Evolutionary conservation across 2,113 vertebrate species (phyloP), one percentile per base, ranked within the genome.

Genomic region (Zeus faber): DNA sequence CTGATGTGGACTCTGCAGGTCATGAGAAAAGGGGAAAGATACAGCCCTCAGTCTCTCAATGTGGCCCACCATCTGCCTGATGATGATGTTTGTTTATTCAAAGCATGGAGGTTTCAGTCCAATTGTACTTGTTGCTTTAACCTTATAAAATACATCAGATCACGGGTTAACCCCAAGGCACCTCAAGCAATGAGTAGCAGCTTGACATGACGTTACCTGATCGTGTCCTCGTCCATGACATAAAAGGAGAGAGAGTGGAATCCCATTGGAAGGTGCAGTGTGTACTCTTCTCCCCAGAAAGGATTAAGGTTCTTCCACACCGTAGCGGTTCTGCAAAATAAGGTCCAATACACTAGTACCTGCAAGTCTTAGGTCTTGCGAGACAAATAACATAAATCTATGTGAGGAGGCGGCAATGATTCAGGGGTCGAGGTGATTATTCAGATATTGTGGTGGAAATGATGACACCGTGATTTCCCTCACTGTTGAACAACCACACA

Each of bases 221-320:
- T 91, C 0, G 91, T 92, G 74, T 97, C 94, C 64, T 98, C 91
- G 6, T 97, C 94, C 88, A 98, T 92, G 68, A 98, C 88, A 0
- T 92, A 95, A 73, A 97, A 76, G 2, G 92, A 74, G 37, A 98
- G 88, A 0, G 81, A 87, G 64, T 82, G 91, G 83, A 97, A 97
- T 3, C 92, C 91, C 23, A 70, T 84, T 0, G 93, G 92, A 54
- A 97, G 89, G 66, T 92, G 89, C 53, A 98, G 80, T 0, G 90
- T 95, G 80, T 91, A 94, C 62, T 97, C 95, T 56, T 97, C 94
- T 0, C 93, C 94, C 93, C 94, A 97, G 71, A 97, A 97, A 11
- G 94, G 93, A 50, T 91, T 94, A 49, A 96, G 88, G 73, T 90
- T 94, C 74, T 90, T 91, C 94, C 95, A 96, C 27, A 96, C 84